Evolutionary conservation across 2,888 invertebrate genomes (phyloP).

Genomic region (Lepidocyrtinus sp.): DNA sequence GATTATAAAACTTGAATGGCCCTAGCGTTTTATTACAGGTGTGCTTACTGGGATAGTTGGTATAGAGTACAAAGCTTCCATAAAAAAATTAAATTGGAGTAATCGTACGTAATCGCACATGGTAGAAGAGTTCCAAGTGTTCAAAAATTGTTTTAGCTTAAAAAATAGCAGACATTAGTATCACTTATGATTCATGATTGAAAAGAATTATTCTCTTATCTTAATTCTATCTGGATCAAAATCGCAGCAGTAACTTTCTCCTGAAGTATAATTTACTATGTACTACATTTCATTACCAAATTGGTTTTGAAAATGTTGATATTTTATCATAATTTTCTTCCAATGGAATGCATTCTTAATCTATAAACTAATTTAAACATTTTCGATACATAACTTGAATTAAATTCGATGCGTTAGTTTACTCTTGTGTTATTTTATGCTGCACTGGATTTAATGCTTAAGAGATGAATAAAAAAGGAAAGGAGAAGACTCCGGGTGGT

Average conservation of each 20-base stretch:
- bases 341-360: not conserved
- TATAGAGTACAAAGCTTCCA: not conserved
- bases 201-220: not conserved
- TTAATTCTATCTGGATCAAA: not conserved
- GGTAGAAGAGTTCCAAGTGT: not conserved
- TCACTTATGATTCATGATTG: not conserved
- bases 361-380: no score
- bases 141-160: not conserved
- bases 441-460: not conserved
- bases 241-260: no score
- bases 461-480: conserved; percentile 32
- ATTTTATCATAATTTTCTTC: not conserved
- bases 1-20: not conserved
- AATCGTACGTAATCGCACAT: not conserved
- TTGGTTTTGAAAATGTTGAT: not conserved
- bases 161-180: no score
- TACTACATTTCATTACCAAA: not conserved
- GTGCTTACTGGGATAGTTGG: no score
- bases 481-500: conserved; percentile 54
- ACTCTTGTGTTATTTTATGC: not conserved
- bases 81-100: not conserved
- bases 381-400: no score
- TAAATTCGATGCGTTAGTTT: not conserved
- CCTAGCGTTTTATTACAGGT: no score
- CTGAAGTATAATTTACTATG: not conserved